Percentiles rank a stretch among this genome's conserved stretches.
Evolutionary conservation across 2,797 vertebrate species (phyloP).

Genomic region (Tachyglossus aculeatus): DNA sequence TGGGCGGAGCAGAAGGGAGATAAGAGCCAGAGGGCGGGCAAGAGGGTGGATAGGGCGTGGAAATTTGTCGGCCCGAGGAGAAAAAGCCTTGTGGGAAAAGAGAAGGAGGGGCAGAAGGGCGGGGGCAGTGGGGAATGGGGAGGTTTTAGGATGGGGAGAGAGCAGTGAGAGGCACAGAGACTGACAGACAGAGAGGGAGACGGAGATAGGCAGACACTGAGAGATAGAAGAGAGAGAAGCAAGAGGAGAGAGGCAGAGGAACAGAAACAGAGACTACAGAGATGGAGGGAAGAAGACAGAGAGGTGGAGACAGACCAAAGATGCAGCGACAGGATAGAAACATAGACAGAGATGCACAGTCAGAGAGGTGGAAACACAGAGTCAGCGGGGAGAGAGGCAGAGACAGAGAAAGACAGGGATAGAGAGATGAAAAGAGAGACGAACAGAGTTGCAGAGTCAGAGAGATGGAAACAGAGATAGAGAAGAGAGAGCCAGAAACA

Average conservation of each 20-base stretch:
- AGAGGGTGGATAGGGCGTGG: no score
- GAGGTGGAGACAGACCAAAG: not conserved
- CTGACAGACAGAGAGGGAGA: no score
- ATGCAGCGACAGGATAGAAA: not conserved
- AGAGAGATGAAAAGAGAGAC: not conserved
- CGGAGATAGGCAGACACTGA: slow-evolving; percentile 44
- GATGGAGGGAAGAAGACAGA: no score
- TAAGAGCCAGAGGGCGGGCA: slow-evolving; percentile 43
- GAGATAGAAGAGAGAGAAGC: slow-evolving; percentile 14
- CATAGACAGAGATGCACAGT: not conserved
- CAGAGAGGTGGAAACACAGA: not conserved
- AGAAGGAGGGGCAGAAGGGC: no score
- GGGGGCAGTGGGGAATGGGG: no score
- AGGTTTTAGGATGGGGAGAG: no score
- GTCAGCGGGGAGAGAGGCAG: not conserved
- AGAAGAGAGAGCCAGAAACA: no score
- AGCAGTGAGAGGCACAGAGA: no score
- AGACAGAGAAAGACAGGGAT: not conserved
- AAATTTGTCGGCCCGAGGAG: no score
- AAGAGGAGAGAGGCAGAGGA: not conserved
- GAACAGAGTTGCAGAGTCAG: no score
- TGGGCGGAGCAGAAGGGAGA: slow-evolving; percentile 26
- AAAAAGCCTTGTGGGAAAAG: no score
- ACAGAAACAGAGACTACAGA: no score
- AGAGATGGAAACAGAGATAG: not conserved